Percentiles rank a stretch among this genome's conserved stretches.
phyloP scores from a whole-genome alignment of 1,140 invertebrate genomes.

The Drosophila bocki region DNA sequence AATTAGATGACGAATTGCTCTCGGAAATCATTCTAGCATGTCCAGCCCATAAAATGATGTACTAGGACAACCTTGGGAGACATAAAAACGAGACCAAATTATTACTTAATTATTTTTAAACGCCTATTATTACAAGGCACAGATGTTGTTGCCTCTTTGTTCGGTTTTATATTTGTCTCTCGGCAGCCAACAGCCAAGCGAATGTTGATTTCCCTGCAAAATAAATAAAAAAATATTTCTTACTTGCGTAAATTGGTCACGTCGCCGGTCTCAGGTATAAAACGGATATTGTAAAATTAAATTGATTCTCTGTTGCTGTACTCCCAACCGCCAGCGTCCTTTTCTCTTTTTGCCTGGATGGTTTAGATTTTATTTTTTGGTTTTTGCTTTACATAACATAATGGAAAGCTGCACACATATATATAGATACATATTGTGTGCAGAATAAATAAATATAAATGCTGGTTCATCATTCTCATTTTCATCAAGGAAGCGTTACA shows the following conservation, averaged over 20 bases:
- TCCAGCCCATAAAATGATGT: slow-evolving; percentile 1
- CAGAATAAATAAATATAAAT: slow-evolving; percentile 77
- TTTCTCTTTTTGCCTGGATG: slow-evolving; percentile 10
- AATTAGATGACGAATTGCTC: neutral
- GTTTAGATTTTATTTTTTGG: slow-evolving; percentile 28
- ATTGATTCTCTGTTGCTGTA: slow-evolving; percentile 61
- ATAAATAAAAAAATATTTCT: slow-evolving; percentile 79
- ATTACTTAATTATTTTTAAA: slow-evolving; percentile 79
- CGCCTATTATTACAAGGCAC: slow-evolving; percentile 48
- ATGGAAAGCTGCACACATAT: slow-evolving; percentile 58
- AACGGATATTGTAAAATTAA: slow-evolving; percentile 83
- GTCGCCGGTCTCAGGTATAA: slow-evolving; percentile 74
- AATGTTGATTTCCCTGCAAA: slow-evolving; percentile 67
- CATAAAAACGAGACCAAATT: slow-evolving; percentile 65
- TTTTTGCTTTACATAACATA: slow-evolving; percentile 62
- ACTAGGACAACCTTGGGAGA: neutral
- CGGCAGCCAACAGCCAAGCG: neutral
- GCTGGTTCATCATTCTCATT: slow-evolving; percentile 68
- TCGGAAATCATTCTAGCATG: neutral
- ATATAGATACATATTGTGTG: slow-evolving; percentile 61
- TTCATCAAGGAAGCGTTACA: slow-evolving; percentile 72
- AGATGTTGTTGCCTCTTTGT: slow-evolving; percentile 29
- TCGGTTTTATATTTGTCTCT: slow-evolving; percentile 20
- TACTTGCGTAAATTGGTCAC: slow-evolving; percentile 80
- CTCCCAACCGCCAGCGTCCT: neutral